These are phyloP conservation scores for Saguinus imperator DNA, from an alignment of 2,113 vertebrate species.

Conservation along the genomic window DNA sequence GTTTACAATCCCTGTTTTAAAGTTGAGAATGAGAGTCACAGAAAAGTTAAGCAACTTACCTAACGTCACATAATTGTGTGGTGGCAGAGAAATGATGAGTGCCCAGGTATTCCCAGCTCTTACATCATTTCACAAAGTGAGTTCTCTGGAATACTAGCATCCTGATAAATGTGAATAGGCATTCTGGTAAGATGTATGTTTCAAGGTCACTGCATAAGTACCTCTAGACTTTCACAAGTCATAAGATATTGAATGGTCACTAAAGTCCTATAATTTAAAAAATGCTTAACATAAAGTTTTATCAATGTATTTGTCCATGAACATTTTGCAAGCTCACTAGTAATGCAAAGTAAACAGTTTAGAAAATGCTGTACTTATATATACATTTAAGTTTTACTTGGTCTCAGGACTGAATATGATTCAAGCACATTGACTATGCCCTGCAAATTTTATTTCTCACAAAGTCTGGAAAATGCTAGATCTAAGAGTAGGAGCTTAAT, in stretches of 20 bases:
- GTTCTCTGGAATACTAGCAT: neutral
- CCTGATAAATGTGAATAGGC: neutral
- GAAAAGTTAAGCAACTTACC: neutral
- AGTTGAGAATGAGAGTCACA: neutral
- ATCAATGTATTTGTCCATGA: neutral
- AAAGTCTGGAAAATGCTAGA: neutral
- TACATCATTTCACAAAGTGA: neutral
- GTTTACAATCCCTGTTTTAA: neutral
- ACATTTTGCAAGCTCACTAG: neutral
- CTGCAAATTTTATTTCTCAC: neutral
- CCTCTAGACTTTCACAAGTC: neutral
- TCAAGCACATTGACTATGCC: neutral
- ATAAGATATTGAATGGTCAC: neutral
- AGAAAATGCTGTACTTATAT: neutral
- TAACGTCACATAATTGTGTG: neutral
- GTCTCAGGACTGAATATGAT: neutral
- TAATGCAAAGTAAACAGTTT: neutral
- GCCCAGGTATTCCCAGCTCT: neutral
- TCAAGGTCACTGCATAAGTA: neutral
- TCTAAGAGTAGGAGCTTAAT: neutral
- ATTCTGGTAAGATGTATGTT: neutral
- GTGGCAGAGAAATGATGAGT: neutral
- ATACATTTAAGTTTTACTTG: neutral
- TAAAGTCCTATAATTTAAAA: neutral
- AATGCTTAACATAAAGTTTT: neutral